These are phyloP conservation scores for Chrysolina americana DNA, from an alignment of 2,888 invertebrate genomes.

Conservation along the genomic window DNA sequence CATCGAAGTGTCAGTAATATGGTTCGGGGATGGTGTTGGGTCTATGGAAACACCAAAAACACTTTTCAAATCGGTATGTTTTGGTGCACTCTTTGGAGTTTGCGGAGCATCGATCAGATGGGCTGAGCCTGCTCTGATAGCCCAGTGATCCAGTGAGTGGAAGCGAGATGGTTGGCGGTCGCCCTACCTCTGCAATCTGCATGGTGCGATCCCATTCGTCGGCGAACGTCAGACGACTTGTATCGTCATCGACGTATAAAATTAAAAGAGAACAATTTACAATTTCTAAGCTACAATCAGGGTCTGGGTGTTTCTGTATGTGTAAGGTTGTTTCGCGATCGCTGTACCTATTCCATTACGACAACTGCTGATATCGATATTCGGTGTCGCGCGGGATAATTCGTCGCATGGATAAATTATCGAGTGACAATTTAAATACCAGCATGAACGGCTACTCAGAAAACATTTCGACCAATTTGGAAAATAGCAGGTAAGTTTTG, in stretches of 20 bases:
- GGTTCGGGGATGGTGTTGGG: too few relatives aligned
- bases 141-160: neutral
- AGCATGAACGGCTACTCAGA: conserved; percentile 58
- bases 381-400: conserved; percentile 36
- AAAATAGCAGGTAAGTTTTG: conserved; percentile 61
- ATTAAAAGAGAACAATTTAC: conserved; percentile 47
- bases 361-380: conserved; percentile 12
- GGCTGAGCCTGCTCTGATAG: neutral
- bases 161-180: conserved; percentile 31
- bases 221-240: conserved; percentile 47
- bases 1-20: too few relatives aligned
- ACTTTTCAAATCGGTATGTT: too few relatives aligned
- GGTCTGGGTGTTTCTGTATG: conserved; percentile 44
- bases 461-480: conserved; percentile 60
- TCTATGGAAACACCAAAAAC: too few relatives aligned
- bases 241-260: conserved; percentile 50
- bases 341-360: conserved; percentile 21
- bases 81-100: too few relatives aligned
- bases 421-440: conserved; percentile 44
- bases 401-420: conserved; percentile 38
- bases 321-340: conserved; percentile 42
- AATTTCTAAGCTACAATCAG: conserved; percentile 46
- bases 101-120: neutral
- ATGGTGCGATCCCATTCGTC: conserved; percentile 42
- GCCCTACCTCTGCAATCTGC: conserved; percentile 31